phyloP scores from a whole-genome alignment of 2,113 vertebrate species.

The Motacilla alba region DNA sequence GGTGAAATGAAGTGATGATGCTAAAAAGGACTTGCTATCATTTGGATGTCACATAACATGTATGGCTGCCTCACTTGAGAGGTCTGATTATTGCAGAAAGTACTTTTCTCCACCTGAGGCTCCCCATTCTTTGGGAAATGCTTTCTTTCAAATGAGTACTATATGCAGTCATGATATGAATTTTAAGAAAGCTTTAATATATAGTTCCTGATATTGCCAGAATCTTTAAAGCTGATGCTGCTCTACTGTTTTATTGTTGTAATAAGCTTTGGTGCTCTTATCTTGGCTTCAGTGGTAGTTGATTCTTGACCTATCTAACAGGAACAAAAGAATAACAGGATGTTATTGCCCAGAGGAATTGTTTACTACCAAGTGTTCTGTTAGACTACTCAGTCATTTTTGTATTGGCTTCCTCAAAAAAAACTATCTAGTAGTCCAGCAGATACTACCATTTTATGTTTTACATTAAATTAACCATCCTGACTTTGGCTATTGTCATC shows the following conservation, averaged over 20 bases:
- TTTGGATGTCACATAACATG: neutral
- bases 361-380: neutral
- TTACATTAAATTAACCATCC: neutral
- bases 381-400: neutral
- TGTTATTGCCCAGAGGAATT: constrained; percentile 25
- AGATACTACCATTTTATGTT: neutral
- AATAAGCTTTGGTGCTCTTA: neutral
- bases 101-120: neutral
- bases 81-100: neutral
- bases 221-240: neutral
- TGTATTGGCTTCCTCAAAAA: neutral
- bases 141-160: neutral
- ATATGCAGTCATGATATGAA: neutral
- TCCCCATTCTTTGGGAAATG: neutral
- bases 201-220: neutral
- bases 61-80: neutral
- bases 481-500: neutral
- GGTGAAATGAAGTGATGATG: neutral
- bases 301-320: constrained; percentile 23
- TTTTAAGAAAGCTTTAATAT: neutral
- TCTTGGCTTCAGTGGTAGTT: neutral
- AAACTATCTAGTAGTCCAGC: neutral
- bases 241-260: neutral
- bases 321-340: constrained; percentile 48
- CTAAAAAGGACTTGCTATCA: neutral